Evolutionary conservation across 1,140 invertebrate species (phyloP), one percentile per base, ranked within the genome.

Genomic region (Arctopsyche grandis): DNA sequence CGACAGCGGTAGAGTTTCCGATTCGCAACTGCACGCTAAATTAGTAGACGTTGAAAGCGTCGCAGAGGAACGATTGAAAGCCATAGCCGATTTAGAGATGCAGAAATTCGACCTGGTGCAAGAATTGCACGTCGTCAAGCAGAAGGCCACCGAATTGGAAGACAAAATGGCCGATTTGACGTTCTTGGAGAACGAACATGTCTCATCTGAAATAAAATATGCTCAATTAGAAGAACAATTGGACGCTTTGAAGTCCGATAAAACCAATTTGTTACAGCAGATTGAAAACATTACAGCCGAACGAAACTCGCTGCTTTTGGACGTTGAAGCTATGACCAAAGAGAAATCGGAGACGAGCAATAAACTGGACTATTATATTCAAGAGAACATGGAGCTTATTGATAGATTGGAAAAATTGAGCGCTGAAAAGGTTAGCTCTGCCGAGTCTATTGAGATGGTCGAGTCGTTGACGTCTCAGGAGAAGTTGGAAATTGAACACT

Each of bases 221-320:
- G 92, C 93, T 12, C 92, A 94, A 82, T 84, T 93, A 77, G 91
- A 93, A 85, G 93, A 94, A 84, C 90, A 93, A 84, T 84, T 93
- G 16, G 92, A 93, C 83, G 83, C 86, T 26, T 78, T 89, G 1
- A 87, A 87, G 48, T 85, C 84, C 7, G 86, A 88, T 80, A 90
- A 90, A 81, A 89, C 87, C 46, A 88, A 90, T 83, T 81, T 90
- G 74, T 85, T 86, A 83, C 85, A 88, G n/a, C 86, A 90, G 29
- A 86, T 91, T 46, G 88, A 91, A 48, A 84, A 83, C 79, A 81
- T 91, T 26, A 86, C 86, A 60, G 83, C 89, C 73, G 90, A 92
- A 81, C 91, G 91, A 83, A 85, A 88, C 21, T 86, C 89, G 29
- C 80, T 91, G 14, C 83, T 87, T 56, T 85, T 86, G 52, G 89